A percentile compares a stretch with the other conserved stretches of the same genome.
Conservation (phyloP, 2,888 invertebrate genomes). For the Aphelenchoides bicaudatus region DNA sequence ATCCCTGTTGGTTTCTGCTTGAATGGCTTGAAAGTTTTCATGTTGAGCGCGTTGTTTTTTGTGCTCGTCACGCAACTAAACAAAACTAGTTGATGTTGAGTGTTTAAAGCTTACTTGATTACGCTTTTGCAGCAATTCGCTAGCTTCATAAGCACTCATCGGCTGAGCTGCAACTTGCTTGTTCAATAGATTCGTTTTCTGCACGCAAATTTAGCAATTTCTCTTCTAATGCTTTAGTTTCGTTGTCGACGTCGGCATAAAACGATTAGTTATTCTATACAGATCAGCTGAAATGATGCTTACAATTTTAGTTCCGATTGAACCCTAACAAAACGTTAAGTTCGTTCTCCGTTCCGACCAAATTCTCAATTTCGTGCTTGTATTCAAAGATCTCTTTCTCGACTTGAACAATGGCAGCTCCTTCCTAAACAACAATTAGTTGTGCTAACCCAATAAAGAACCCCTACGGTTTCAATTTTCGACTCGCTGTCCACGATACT, state of each 20-base stretch:
- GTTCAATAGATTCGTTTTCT: neutral
- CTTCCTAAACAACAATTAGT: too few relatives aligned
- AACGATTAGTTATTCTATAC: neutral
- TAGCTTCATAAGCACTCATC: neutral
- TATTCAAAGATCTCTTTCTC: too few relatives aligned
- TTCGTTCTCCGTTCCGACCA: too few relatives aligned
- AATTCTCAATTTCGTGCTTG: too few relatives aligned
- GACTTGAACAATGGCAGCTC: too few relatives aligned
- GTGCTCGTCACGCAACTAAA: constrained; percentile 1
- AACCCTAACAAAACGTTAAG: too few relatives aligned
- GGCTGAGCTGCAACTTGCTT: constrained; percentile 6
- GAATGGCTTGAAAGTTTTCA: neutral
- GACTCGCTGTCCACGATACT: too few relatives aligned
- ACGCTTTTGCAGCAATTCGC: neutral
- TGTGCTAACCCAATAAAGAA: too few relatives aligned
- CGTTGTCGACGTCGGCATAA: neutral
- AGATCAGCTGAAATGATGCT: neutral
- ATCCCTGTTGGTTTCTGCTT: neutral
- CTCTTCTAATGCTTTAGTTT: neutral
- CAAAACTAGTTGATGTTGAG: neutral
- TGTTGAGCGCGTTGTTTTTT: neutral
- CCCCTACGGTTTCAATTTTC: too few relatives aligned
- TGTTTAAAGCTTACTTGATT: neutral
- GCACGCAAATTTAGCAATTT: neutral
- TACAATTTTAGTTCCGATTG: too few relatives aligned